Evolutionary conservation across 2,113 vertebrate genomes (phyloP), one percentile per base, ranked within the genome.

Genomic region (Hucho hucho): DNA sequence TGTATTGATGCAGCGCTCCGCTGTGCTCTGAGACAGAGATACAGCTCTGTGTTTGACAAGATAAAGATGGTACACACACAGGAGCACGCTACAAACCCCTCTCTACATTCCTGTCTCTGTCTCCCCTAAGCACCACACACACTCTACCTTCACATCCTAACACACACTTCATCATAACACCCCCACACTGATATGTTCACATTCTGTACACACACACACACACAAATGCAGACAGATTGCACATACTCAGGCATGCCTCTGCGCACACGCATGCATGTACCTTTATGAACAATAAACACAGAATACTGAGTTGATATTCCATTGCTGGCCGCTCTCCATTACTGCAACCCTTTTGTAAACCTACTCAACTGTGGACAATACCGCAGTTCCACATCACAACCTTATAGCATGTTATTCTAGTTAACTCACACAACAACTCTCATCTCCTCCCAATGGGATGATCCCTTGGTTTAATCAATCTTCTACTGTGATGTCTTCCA

Each of bases 251-350:
- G 37, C 1, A 37, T 18, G 2, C 59, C 59, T 22, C 59, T 22
- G 18, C 20, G 6, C 61, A 18, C 61, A n/a, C 61, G 18, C 37
- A 29, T 56, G 18, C 37, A 29, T 56, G 28, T 59, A 16, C 73
- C 25, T 47, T 49, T 29, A 43, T 61, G 6, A 12, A 6, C 28
- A 25, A 61, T 32, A 69, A 67, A 69, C 28, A 26, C 43, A 29
- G 43, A 69, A 77, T 9, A 9, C 25, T 63, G 68, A 78, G 69
- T 37, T 74, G 59, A 63, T 49, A 83, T 82, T 13, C 68, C 65
- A 66, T 70, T 75, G 69, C 75, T 24, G 24, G 24, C 18, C 16
- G 59, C 72, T 64, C 47, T 69, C 46, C 56, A 4, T 56, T 14
- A 16, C 25, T 5, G 47, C 25, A 12, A 2, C 24, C 13, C 63